Conservation (phyloP, 2,888 invertebrate species). For the Melikaiella ostensackeni region DNA sequence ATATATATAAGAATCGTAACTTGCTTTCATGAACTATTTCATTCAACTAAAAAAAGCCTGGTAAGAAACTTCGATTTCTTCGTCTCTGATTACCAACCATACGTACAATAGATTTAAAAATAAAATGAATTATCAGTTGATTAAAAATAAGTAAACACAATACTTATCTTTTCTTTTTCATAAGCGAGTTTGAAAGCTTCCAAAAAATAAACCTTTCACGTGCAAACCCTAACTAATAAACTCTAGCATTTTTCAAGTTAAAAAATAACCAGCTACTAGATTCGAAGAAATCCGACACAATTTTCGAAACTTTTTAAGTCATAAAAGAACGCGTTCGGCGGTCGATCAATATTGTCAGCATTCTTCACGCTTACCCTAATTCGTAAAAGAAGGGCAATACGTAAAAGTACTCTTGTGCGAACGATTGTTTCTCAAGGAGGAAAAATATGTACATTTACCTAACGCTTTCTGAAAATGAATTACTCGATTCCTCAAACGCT, state of each 20-base stretch:
- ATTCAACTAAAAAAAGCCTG: not conserved
- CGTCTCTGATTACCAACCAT: not conserved
- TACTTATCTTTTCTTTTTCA: not conserved
- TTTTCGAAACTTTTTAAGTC: not conserved
- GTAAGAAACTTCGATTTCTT: not conserved
- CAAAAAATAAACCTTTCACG: not conserved
- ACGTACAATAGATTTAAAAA: not conserved
- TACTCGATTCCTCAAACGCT: not conserved
- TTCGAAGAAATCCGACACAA: constrained; percentile 10
- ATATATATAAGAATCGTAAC: not conserved
- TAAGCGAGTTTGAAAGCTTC: not conserved
- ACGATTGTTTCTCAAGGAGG: not conserved
- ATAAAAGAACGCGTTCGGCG: too few relatives aligned
- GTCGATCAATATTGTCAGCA: constrained; percentile 16
- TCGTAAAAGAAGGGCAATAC: not conserved
- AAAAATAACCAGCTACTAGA: not conserved
- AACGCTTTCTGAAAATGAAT: not conserved
- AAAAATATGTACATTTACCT: constrained; percentile 17
- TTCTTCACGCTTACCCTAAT: constrained; percentile 5
- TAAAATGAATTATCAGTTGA: not conserved
- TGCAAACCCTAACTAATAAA: not conserved
- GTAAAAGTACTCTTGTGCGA: constrained; percentile 3
- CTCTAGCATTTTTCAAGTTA: not conserved
- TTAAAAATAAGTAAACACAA: not conserved
- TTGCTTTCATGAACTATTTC: not conserved